Base-by-base conservation (phyloP, 2,888 invertebrate species). In the Yponomeuta malinellus region DNA sequence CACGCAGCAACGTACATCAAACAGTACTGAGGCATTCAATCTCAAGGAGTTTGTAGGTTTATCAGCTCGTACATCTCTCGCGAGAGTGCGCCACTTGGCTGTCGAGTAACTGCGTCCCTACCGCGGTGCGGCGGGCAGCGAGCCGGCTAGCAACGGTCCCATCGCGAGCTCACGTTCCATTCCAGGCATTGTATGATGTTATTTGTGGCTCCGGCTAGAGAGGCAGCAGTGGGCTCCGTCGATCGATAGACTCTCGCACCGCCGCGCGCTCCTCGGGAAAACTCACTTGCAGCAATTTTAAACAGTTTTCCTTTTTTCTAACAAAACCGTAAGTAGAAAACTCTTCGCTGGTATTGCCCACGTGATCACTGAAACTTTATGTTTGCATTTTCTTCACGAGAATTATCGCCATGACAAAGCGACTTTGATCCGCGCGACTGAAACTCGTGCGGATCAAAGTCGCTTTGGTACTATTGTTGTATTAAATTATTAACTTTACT, bases 61-160 rank as follows among this genome's bases (percentile, higher is more conserved):
- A 89, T 90, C 88, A 86, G 86, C 89, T 87, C 89, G 84, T 83
- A 83, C 83, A 88, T 90, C 87, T 89, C 86, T 89, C 90, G 87
- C 90, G 82, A 92, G 91, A 92, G 91, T 83, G 91, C 91, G 91
- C 91, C 85, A 90, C 90, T 91, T 86, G 90, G 83, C 81, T 83
- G 85, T 83, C 82, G 81, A 79, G 79, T 81, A 83, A 85, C 86
- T 88, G 86, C 84, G 86, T 87, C 89, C 85, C 88, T 88, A 87
- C 87, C 82, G 82, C 86, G 86, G 83, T 85, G 82, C 79, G 82
- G 83, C 85, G 86, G 81, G 83, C 83, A 84, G 85, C 83, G 83
- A 83, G 84, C 79, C 79, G 77, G 76, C 79, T 78, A 77, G 81
- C 83, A 82, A 82, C 84, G 83, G 78, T 78, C 77, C 75, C 75